These are phyloP conservation scores for Agonopterix subpropinquella DNA, from an alignment of 2,888 invertebrate species.

Conservation along the genomic window DNA sequence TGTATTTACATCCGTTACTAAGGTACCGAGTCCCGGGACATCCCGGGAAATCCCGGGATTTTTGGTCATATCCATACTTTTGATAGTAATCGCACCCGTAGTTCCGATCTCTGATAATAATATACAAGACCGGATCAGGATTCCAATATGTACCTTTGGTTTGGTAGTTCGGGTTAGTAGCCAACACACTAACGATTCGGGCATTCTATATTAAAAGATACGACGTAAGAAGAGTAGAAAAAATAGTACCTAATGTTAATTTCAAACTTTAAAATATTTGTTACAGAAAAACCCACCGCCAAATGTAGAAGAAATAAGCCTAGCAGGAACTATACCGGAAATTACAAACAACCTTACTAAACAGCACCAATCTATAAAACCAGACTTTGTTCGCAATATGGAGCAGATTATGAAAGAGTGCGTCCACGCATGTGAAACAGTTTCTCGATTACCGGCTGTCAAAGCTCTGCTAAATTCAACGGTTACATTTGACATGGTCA, in stretches of 20 bases:
- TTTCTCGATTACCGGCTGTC: constrained; percentile 52
- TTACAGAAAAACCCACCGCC: constrained; percentile 60
- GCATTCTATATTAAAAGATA: too few relatives aligned
- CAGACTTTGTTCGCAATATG: constrained; percentile 53
- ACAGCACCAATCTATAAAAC: constrained; percentile 44
- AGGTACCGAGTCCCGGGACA: too few relatives aligned
- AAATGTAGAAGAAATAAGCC: constrained; percentile 60
- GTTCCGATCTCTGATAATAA: too few relatives aligned
- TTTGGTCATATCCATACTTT: too few relatives aligned
- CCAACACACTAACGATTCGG: neutral
- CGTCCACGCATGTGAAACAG: constrained; percentile 58
- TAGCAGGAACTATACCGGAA: constrained; percentile 67
- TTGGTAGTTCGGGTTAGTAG: too few relatives aligned
- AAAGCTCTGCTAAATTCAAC: constrained; percentile 52
- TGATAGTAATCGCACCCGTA: too few relatives aligned
- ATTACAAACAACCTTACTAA: constrained; percentile 57
- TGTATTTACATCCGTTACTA: too few relatives aligned
- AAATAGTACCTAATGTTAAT: neutral
- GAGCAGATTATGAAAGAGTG: constrained; percentile 67
- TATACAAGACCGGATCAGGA: too few relatives aligned
- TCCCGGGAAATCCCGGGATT: too few relatives aligned
- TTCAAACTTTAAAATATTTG: constrained; percentile 4
- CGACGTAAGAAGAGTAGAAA: too few relatives aligned
- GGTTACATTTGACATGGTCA: constrained; percentile 52
- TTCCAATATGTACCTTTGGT: too few relatives aligned